phyloP scores from a whole-genome alignment of 2,797 vertebrate species.

The Cetoscarus ocellatus region DNA sequence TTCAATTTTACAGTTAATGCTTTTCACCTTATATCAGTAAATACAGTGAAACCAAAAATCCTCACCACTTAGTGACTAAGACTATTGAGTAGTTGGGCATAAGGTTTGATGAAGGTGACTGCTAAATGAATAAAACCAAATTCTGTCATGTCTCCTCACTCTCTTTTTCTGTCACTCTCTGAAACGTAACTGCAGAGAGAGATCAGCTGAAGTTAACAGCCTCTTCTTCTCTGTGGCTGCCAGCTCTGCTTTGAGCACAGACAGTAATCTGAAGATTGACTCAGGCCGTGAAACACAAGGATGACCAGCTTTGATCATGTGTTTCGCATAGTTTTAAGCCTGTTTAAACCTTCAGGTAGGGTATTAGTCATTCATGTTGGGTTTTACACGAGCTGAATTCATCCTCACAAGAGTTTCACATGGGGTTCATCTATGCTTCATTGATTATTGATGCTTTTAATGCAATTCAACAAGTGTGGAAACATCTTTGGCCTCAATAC shows the following conservation, averaged over 20 bases:
- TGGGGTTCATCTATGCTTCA: background rate
- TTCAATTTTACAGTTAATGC: too few species aligned
- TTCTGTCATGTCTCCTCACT: background rate
- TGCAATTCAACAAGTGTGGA: too few species aligned
- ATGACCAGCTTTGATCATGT: constrained; percentile 45
- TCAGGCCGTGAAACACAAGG: constrained; percentile 31
- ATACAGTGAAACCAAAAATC: too few species aligned
- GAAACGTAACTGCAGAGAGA: constrained; percentile 19
- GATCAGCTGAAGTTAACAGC: constrained; percentile 19
- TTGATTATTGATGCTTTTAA: too few species aligned
- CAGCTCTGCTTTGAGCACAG: constrained; percentile 15
- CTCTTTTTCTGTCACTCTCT: background rate
- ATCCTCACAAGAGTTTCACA: background rate
- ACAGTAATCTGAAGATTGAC: constrained; percentile 47
- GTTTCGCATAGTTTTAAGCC: constrained; percentile 19
- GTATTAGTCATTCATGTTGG: constrained; percentile 20
- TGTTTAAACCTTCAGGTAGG: constrained; percentile 31
- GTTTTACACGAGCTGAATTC: constrained; percentile 10
- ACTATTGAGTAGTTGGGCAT: too few species aligned
- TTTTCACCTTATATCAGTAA: too few species aligned
- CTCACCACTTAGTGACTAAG: too few species aligned
- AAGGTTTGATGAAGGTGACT: too few species aligned
- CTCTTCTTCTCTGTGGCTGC: constrained; percentile 15
- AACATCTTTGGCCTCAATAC: too few species aligned
- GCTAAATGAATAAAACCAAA: too few species aligned